Evolutionary conservation across 1,140 invertebrate species (phyloP).

Genomic region (Eumeta japonica): DNA sequence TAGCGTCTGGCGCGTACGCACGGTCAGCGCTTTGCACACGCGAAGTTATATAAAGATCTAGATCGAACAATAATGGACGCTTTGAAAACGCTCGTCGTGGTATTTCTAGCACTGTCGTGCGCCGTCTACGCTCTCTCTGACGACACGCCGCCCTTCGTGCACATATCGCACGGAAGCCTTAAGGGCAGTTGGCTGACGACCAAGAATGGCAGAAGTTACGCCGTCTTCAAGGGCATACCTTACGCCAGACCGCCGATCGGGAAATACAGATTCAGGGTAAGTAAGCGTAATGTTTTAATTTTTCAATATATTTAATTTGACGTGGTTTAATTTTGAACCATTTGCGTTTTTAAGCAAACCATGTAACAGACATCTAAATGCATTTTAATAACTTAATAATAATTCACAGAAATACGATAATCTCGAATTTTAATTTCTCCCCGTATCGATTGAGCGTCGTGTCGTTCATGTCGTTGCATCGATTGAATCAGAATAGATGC

Average conservation of each 20-base stretch:
- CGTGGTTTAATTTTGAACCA: neutral
- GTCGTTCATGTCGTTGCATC: no score
- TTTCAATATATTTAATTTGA: neutral
- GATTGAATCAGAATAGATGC: no score
- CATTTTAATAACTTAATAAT: no score
- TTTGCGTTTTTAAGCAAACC: neutral
- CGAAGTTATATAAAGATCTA: no score
- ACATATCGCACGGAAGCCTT: slow-evolving; percentile 25
- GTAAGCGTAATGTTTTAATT: slow-evolving; percentile 10
- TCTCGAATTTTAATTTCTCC: no score
- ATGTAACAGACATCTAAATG: neutral
- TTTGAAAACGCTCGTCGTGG: no score
- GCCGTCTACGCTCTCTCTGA: no score
- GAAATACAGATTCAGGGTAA: slow-evolving; percentile 55
- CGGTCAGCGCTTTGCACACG: slow-evolving; percentile 10
- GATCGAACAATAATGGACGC: no score
- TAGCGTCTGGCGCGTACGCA: slow-evolving; percentile 13
- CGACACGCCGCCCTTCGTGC: slow-evolving; percentile 29
- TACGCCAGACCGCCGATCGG: slow-evolving; percentile 62
- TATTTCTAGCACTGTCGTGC: no score
- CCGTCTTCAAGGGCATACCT: slow-evolving; percentile 61
- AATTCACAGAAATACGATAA: no score
- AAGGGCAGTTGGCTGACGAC: slow-evolving; percentile 34
- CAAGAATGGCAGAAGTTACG: slow-evolving; percentile 37
- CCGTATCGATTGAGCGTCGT: no score